phyloP scores from a whole-genome alignment of 2,113 vertebrate genomes.

The Ictalurus punctatus region DNA sequence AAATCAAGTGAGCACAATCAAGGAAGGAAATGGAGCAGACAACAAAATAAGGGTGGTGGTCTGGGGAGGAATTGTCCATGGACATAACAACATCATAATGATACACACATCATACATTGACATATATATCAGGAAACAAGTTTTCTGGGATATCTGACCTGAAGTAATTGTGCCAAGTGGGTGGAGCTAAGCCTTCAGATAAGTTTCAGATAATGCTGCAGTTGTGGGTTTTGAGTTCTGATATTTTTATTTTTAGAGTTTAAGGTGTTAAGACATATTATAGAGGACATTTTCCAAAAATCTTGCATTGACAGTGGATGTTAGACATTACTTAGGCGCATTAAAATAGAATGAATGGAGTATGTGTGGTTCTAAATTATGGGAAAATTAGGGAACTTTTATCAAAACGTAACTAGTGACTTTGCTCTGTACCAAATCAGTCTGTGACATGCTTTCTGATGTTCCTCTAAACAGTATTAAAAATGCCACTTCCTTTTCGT shows the following conservation, averaged over 20 bases:
- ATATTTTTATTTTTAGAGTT: background rate
- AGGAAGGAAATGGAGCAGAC: no score
- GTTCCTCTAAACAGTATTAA: background rate
- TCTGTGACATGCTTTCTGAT: background rate
- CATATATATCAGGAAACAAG: background rate
- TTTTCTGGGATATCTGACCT: background rate
- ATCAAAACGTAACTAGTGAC: background rate
- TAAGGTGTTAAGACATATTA: background rate
- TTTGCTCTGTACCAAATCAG: background rate
- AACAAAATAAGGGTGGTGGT: no score
- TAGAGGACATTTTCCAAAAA: background rate
- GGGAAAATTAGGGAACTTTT: background rate
- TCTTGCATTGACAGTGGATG: background rate
- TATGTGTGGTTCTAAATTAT: background rate
- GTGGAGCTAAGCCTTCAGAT: background rate
- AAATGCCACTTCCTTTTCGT: background rate
- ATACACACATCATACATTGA: background rate
- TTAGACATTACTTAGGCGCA: background rate
- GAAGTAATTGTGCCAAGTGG: background rate
- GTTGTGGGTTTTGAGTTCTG: background rate
- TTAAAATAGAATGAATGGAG: background rate
- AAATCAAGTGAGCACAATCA: no score
- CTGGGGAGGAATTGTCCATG: no score
- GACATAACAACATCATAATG: no score
- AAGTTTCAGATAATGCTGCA: background rate